Evolutionary conservation across 2,113 vertebrate genomes (phyloP), one percentile per base, ranked within the genome.

Genomic region (Rhinopomastus cyanomelas): DNA sequence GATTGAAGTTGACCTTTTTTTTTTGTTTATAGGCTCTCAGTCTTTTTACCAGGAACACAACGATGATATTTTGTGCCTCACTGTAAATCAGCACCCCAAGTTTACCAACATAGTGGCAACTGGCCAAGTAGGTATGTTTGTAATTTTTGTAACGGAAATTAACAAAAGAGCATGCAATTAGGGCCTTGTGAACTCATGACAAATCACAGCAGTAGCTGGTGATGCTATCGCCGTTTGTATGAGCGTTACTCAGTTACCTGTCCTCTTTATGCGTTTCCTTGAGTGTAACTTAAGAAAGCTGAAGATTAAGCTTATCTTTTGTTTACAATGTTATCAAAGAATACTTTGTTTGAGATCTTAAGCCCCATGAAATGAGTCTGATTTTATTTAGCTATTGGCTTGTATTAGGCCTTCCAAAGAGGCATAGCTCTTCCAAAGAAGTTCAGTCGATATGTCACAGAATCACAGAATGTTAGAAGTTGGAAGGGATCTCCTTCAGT

Each of bases 41-140:
- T 99, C 98, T 97, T 99, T 99, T 97, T 99, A 99, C 97, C 96
- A 99, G 85, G 99, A 99, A 97, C 99, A 99, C 96, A 99, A 98
- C 62, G 99, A 99, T 87, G 99, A 99, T 95, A 99, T 99, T 98
- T 97, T 99, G 97, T 99, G 99, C 98, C 98, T 99, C 97, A 99
- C 99, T 96, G 98, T 99, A 97, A 99, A 99, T 97, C 99, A 99
- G 94, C 99, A 99, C 90, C 99, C 99, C 91, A 99, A 99, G 96
- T 99, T 99, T 97, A 98, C 98, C 97, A 99, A 99, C 93, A 98
- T 99, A 97, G 99, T 99, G 98, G 99, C 99, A 97, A 99, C 99
- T 97, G 99, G 99, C 98, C 99, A 99, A 99, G 99, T 99, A 99
- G 99, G 99, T 99, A 99, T 98, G 99, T 99, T 98, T 98, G 98